These are phyloP conservation scores for Vulpes vulpes DNA, from an alignment of 2,113 vertebrate genomes.

Conservation along the genomic window DNA sequence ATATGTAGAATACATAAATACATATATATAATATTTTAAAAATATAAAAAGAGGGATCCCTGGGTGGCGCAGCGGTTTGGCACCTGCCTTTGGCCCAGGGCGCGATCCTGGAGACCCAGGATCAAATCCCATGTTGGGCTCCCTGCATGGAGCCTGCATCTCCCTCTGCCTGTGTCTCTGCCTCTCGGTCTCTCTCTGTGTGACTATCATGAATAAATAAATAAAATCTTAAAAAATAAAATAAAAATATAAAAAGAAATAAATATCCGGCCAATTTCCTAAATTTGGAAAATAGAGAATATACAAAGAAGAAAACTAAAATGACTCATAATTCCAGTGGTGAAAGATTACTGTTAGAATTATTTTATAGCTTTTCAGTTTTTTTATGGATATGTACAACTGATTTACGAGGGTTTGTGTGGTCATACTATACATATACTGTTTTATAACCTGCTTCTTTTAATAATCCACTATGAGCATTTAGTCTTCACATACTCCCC, in stretches of 20 bases:
- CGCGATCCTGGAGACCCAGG: no score
- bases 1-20: no score
- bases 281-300: not conserved
- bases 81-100: no score
- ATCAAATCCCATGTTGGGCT: no score
- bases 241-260: not conserved
- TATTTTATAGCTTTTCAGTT: not conserved
- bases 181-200: no score
- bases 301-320: not conserved
- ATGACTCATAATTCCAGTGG: not conserved
- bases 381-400: not conserved
- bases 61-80: no score
- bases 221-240: no score
- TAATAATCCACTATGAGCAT: not conserved
- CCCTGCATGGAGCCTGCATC: no score
- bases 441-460: not conserved
- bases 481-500: not conserved
- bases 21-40: no score
- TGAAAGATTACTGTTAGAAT: not conserved
- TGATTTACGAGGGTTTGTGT: not conserved
- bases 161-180: no score
- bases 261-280: not conserved
- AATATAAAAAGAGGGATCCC: no score
- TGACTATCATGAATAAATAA: no score
- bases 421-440: not conserved